phyloP scores from a whole-genome alignment of 2,113 vertebrate genomes.

The Bungarus multicinctus region DNA sequence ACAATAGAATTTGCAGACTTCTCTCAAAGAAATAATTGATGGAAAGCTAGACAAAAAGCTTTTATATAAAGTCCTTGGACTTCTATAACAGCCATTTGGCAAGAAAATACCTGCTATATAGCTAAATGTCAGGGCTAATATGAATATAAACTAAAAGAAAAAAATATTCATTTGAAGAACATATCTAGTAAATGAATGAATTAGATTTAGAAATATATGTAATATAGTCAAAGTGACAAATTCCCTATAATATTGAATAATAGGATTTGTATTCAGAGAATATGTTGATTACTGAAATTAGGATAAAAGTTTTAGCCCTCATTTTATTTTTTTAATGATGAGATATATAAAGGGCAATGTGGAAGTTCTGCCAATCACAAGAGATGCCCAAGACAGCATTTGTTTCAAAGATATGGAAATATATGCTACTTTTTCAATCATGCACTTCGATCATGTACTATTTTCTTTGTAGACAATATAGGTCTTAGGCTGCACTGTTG shows the following conservation, averaged over 20 bases:
- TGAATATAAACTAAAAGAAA: background rate
- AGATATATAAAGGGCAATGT: too few relatives aligned
- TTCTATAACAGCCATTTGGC: background rate
- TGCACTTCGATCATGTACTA: too few relatives aligned
- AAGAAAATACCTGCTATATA: background rate
- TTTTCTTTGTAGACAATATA: too few relatives aligned
- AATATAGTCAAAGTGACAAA: background rate
- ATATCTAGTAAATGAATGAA: background rate
- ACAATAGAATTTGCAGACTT: background rate
- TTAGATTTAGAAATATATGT: conserved; percentile 1
- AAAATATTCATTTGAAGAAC: background rate
- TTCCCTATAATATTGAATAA: conserved; percentile 22
- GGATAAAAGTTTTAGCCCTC: conserved; percentile 9
- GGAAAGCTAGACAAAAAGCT: background rate
- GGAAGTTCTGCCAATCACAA: too few relatives aligned
- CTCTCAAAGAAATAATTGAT: background rate
- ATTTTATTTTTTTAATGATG: background rate
- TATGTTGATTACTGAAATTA: background rate
- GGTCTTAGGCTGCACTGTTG: too few relatives aligned
- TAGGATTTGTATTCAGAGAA: conserved; percentile 24
- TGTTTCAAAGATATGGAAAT: too few relatives aligned
- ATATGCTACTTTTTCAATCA: too few relatives aligned
- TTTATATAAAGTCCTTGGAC: background rate
- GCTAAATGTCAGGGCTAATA: background rate
- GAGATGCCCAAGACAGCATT: too few relatives aligned